Evolutionary conservation across 2,888 invertebrate species (phyloP), one percentile per base, ranked within the genome.

Genomic region (Sycophila texana): DNA sequence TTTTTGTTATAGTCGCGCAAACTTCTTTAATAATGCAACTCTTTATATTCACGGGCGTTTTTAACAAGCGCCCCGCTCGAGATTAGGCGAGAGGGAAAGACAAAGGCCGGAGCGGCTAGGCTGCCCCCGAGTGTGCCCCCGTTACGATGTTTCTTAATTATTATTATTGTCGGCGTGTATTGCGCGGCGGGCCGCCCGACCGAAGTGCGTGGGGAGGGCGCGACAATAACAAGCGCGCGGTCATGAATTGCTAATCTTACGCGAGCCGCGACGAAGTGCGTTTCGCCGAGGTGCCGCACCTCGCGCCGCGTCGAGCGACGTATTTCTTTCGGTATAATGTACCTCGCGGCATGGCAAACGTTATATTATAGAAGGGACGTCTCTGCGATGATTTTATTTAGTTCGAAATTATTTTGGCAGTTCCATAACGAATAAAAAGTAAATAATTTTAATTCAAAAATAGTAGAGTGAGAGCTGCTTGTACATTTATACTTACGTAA

Each of bases 1-100:
- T 89, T 89, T 89, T 88, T 87, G 87, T 88, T 89, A 89, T 86
- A 89, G 87, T 88, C 88, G 86, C 86, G 87, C 87, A 85, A 90
- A 90, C 89, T 90, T 90, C 90, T 89, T 90, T 89, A 89, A 89
- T 91, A 91, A 91, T 91, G 90, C 89, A 91, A 91, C 91, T 91
- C 90, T 91, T 91, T 91, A 90, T 91, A 91, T 91, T 91, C 91
- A 91, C 90, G 88, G 88, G 88, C 86, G 84, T 88, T 90, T 88
- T 88, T 90, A 90, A 90, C 89, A 89, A 90, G 88, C 86, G 85
- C 86, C 86, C 84, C 84, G 85, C 83, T 81, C 85, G 86, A 89
- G 89, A 89, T 89, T 89, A 90, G 88, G 86, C 86, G 70, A 76
- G 72, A 81, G 75, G 75, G 68, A 74, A 58, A 77, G 80, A 74